A percentile compares a stretch with the other conserved stretches of the same genome.
Evolutionary conservation across 92 coral and sea anemone genomes (phyloP).

Genomic region (Muricea muricata): DNA sequence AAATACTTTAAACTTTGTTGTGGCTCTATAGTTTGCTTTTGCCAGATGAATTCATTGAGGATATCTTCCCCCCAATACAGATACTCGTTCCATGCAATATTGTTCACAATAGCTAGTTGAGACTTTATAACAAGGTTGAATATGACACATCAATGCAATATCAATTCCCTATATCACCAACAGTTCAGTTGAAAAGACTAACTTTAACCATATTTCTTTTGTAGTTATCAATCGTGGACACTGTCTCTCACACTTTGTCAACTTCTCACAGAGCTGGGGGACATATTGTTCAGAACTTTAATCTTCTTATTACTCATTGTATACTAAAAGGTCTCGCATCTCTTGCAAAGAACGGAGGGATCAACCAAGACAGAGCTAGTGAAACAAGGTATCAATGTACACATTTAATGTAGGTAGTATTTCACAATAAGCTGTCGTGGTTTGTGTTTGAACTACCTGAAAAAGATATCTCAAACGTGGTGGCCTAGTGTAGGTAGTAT

Average conservation of each 20-base stretch:
- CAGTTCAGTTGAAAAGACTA: no score
- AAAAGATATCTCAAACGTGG: background rate
- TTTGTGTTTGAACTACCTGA: background rate
- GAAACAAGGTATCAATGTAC: conserved; percentile 8
- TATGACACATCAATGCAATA: no score
- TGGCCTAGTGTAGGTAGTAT: background rate
- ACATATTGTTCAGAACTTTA: conserved; percentile 84
- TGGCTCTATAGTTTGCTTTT: no score
- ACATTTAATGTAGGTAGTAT: conserved; percentile 2
- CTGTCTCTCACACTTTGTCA: conserved; percentile 79
- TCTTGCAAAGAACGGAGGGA: conserved; percentile 53
- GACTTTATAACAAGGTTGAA: no score
- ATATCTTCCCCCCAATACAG: no score
- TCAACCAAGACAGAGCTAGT: background rate
- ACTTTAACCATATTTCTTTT: no score
- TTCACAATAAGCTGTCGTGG: no score
- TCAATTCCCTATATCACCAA: no score
- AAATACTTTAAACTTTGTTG: no score
- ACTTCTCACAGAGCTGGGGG: conserved; percentile 97
- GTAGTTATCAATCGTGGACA: conserved; percentile 85
- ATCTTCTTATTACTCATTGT: conserved; percentile 82
- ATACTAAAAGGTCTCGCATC: conserved; percentile 74
- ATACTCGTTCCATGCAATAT: no score
- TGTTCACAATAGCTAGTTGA: no score
- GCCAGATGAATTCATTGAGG: no score